A percentile compares a stretch with the other conserved stretches of the same genome.
Conservation (phyloP, 2,797 vertebrate genomes). For the Microchirus variegatus region DNA sequence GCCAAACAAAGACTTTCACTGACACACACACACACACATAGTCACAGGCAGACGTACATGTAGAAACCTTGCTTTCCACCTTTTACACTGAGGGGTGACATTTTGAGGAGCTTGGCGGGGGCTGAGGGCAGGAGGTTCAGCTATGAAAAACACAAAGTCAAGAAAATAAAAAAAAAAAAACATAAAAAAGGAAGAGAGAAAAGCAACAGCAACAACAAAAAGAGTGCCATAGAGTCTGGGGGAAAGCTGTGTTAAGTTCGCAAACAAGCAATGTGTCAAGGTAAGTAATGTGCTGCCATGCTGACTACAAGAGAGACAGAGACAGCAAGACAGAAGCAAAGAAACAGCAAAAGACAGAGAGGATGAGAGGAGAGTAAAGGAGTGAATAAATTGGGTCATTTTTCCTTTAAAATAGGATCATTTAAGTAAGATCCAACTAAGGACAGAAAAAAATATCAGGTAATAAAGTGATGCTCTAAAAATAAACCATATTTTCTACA, state of each 20-base stretch:
- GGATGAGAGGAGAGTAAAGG: neutral
- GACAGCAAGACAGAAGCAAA: slow-evolving; percentile 16
- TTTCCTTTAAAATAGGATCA: neutral
- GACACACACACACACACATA: slow-evolving; percentile 11
- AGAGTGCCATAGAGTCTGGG: neutral
- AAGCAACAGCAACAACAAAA: too few relatives aligned
- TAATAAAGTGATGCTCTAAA: neutral
- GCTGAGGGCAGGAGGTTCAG: slow-evolving; percentile 42
- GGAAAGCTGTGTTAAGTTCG: slow-evolving; percentile 10
- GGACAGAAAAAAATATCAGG: neutral
- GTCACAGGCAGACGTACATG: slow-evolving; percentile 11
- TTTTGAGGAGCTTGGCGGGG: slow-evolving; percentile 35
- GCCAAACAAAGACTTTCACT: slow-evolving; percentile 3
- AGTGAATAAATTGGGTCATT: slow-evolving; percentile 15
- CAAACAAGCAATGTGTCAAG: slow-evolving; percentile 24
- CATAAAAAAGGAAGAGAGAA: neutral
- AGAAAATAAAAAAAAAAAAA: slow-evolving; percentile 17
- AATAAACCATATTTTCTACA: too few relatives aligned
- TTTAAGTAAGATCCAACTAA: neutral
- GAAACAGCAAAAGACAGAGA: neutral
- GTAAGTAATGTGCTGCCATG: slow-evolving; percentile 18
- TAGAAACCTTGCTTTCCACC: slow-evolving; percentile 52
- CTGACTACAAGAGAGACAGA: slow-evolving; percentile 25
- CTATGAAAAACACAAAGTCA: slow-evolving; percentile 35
- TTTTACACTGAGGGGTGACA: slow-evolving; percentile 59